Evolutionary conservation across 2,797 vertebrate species (phyloP).

Genomic region (Nothura maculosa): DNA sequence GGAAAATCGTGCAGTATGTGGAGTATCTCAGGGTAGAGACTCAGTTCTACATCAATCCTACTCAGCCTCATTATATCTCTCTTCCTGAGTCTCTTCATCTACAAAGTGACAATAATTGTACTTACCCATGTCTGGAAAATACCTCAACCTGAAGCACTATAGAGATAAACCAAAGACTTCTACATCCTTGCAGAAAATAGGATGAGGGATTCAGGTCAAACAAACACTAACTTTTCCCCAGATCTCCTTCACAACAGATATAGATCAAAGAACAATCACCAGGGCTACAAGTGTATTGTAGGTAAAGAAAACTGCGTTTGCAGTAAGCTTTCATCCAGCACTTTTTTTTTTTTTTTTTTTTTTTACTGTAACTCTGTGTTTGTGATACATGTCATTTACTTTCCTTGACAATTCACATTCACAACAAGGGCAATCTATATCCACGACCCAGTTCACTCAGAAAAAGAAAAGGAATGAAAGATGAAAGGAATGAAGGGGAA

Average conservation of each 20-base stretch:
- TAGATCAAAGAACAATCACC: constrained; percentile 37
- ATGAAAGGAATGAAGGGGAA: not conserved
- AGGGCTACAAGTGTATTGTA: not conserved
- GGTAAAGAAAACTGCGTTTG: constrained; percentile 16
- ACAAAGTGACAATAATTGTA: not conserved
- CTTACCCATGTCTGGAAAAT: constrained; percentile 51
- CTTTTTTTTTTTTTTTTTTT: not conserved
- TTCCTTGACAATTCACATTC: constrained; percentile 37
- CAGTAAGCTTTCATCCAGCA: constrained; percentile 41
- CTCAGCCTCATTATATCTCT: not conserved
- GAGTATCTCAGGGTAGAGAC: not conserved
- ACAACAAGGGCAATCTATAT: constrained; percentile 10
- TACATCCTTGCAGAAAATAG: constrained; percentile 11
- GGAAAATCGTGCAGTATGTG: not conserved
- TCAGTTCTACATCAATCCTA: not conserved
- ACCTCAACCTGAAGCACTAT: constrained; percentile 25
- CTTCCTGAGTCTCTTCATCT: not conserved
- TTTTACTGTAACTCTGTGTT: constrained; percentile 3
- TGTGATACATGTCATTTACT: constrained; percentile 10
- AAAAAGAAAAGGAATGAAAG: constrained; percentile 19
- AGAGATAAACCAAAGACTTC: constrained; percentile 25
- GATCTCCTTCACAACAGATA: constrained; percentile 26
- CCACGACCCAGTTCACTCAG: constrained; percentile 39
- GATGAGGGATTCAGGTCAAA: constrained; percentile 9
- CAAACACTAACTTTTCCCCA: not conserved